phyloP scores from a whole-genome alignment of 2,113 vertebrate species.

The Ptyas mucosa region DNA sequence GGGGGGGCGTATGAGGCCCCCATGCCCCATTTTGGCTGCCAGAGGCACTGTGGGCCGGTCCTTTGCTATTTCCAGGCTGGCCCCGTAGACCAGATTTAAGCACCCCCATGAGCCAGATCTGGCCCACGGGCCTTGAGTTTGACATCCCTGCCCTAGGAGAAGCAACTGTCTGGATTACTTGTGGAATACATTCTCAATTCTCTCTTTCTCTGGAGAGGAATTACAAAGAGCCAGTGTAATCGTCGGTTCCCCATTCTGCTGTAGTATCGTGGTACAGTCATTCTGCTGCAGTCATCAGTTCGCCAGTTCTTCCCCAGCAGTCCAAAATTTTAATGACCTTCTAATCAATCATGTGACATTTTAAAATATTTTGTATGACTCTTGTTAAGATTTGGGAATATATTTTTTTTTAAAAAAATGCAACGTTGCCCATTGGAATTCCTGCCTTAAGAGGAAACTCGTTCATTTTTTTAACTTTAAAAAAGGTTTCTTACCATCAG shows the following conservation, averaged over 20 bases:
- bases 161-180: neutral
- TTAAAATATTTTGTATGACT: neutral
- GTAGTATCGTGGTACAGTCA: neutral
- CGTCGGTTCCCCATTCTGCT: neutral
- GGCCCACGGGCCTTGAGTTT: too few relatives aligned
- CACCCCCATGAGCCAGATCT: too few relatives aligned
- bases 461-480: neutral
- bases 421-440: neutral
- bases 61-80: too few relatives aligned
- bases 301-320: neutral
- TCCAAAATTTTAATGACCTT: neutral
- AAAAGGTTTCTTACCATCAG: neutral
- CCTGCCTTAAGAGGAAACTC: neutral
- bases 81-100: too few relatives aligned
- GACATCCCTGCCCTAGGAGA: too few relatives aligned
- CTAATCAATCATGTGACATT: neutral
- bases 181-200: neutral
- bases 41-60: too few relatives aligned
- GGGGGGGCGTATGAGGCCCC: too few relatives aligned
- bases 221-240: neutral
- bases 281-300: neutral
- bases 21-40: too few relatives aligned
- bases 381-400: neutral
- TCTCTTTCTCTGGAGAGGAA: neutral
- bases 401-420: neutral